Percentiles rank a stretch among this genome's conserved stretches.
phyloP scores from a whole-genome alignment of 2,888 invertebrate species.

The Conops quadrifasciatus region DNA sequence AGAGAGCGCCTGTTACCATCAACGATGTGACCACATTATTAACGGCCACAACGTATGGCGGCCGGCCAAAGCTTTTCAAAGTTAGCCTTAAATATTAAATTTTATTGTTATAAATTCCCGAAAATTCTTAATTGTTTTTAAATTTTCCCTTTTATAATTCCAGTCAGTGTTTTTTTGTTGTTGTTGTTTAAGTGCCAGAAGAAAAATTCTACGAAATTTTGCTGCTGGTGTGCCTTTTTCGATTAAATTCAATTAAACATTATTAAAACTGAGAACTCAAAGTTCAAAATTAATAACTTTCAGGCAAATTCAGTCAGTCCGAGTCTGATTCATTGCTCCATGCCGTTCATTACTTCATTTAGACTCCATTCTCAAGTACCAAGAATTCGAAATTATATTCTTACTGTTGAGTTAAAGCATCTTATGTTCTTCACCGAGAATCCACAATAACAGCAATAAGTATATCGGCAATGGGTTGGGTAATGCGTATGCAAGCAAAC shows the following conservation, averaged over 20 bases:
- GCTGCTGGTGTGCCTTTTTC: not conserved
- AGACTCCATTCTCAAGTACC: not conserved
- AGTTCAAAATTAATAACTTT: conserved; percentile 13
- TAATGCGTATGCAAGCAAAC: not conserved
- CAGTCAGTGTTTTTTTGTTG: no score
- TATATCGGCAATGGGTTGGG: not conserved
- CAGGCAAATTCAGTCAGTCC: conserved; percentile 8
- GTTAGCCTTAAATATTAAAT: no score
- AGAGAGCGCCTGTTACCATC: no score
- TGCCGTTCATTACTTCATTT: no score
- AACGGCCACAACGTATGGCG: no score
- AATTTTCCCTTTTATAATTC: no score
- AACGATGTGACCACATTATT: no score
- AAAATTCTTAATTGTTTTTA: no score
- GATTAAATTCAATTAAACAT: conserved; percentile 34
- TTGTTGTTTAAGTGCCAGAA: no score
- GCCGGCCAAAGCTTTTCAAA: no score
- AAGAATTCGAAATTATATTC: conserved; percentile 17
- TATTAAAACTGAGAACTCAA: conserved; percentile 27
- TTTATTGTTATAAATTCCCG: no score
- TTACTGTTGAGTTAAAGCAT: not conserved
- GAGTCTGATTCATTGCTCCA: conserved; percentile 27
- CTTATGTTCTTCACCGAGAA: not conserved
- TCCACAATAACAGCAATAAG: not conserved
- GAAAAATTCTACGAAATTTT: no score